Conservation (phyloP, 1,140 invertebrate species). For the Dufourea novaeangliae region DNA sequence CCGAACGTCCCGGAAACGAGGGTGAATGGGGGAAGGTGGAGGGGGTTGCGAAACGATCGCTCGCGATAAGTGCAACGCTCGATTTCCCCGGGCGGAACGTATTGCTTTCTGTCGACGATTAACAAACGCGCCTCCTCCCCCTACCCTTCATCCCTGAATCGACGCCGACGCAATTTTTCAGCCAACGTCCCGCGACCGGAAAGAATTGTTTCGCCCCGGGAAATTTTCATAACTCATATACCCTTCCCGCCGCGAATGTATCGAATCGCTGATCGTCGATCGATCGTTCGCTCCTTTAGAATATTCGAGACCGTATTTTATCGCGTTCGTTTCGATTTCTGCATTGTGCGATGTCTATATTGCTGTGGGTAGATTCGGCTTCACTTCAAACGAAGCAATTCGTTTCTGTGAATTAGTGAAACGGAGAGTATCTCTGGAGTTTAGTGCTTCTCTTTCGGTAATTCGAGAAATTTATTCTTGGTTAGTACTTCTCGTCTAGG, state of each 20-base stretch:
- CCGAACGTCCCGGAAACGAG: background rate
- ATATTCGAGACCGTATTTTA: background rate
- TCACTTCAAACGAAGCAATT: no score
- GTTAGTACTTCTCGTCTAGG: no score
- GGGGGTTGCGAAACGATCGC: constrained; percentile 8
- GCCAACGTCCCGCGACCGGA: background rate
- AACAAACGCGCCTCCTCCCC: constrained; percentile 33
- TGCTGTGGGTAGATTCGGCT: no score
- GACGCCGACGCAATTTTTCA: constrained; percentile 24
- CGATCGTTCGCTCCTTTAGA: background rate
- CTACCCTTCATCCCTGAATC: no score
- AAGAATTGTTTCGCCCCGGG: background rate
- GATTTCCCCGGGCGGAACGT: constrained; percentile 35
- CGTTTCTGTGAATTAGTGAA: no score
- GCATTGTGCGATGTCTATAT: no score
- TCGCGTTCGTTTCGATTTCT: background rate
- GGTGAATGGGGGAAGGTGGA: background rate
- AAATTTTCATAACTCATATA: background rate
- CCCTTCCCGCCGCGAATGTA: background rate
- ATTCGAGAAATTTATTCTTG: no score
- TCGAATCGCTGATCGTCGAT: background rate
- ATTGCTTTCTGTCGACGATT: constrained; percentile 39
- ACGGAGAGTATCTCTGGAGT: no score
- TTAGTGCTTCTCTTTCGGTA: no score
- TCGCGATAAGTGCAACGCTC: constrained; percentile 33